A percentile compares a stretch with the other conserved stretches of the same genome.
These are phyloP conservation scores for Drosophila barbarae DNA, from an alignment of 2,888 invertebrate species.

Conservation along the genomic window DNA sequence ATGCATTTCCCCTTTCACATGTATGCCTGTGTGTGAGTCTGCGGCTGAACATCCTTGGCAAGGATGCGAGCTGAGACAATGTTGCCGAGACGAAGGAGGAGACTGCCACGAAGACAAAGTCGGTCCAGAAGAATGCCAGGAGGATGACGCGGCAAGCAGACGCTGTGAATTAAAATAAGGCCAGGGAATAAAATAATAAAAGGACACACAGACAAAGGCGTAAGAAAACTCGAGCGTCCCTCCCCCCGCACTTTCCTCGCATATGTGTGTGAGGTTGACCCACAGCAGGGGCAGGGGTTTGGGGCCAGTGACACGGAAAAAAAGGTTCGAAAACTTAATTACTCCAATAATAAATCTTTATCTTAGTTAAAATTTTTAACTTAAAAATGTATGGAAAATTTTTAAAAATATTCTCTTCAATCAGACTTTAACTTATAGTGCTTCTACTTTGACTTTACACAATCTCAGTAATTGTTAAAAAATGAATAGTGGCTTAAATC, in stretches of 20 bases:
- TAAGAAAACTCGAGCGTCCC: conserved; percentile 65
- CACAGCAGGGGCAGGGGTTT: conserved; percentile 44
- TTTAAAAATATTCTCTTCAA: neutral
- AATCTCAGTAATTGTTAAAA: too few relatives aligned
- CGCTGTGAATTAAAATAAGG: conserved; percentile 75
- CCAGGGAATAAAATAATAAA: conserved; percentile 76
- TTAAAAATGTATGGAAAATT: neutral
- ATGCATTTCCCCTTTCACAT: conserved; percentile 6
- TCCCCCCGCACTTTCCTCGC: conserved; percentile 6
- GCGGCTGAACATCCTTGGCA: conserved; percentile 56
- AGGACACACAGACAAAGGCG: conserved; percentile 75
- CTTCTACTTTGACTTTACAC: too few relatives aligned
- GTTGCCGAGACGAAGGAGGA: conserved; percentile 59
- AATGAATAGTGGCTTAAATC: too few relatives aligned
- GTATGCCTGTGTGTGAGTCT: conserved; percentile 7
- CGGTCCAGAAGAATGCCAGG: conserved; percentile 46
- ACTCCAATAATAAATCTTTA: neutral
- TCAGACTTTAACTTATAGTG: neutral
- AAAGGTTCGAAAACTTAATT: neutral
- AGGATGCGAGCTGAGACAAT: conserved; percentile 65
- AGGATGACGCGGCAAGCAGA: conserved; percentile 71
- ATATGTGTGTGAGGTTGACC: conserved; percentile 54
- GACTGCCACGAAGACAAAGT: conserved; percentile 56
- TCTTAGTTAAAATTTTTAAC: too few relatives aligned
- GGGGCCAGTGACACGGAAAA: conserved; percentile 14